Evolutionary conservation across 2,888 invertebrate species (phyloP).

Genomic region (Hymenopus coronatus): DNA sequence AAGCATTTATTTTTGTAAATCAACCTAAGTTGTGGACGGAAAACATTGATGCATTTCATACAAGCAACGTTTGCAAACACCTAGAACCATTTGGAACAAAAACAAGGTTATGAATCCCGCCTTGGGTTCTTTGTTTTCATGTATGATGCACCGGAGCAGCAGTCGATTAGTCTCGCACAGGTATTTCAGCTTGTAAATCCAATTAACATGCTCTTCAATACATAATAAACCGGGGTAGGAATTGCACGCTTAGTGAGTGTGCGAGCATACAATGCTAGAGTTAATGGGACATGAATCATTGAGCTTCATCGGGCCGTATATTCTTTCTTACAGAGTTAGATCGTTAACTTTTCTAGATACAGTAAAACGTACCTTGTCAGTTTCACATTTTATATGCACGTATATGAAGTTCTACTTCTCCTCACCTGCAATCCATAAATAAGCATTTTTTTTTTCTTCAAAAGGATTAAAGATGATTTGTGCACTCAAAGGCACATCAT

Average conservation of each 20-base stretch:
- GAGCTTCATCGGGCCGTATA: neutral
- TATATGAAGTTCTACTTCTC: no score
- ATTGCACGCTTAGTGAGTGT: neutral
- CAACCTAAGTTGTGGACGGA: neutral
- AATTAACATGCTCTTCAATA: neutral
- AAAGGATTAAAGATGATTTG: no score
- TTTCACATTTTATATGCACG: neutral
- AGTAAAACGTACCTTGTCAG: neutral
- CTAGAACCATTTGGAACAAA: neutral
- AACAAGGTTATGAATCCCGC: neutral
- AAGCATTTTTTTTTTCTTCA: no score
- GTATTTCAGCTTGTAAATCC: neutral
- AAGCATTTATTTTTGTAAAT: no score
- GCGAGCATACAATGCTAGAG: neutral
- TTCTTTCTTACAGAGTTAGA: neutral
- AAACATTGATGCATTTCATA: neutral
- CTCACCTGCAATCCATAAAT: no score
- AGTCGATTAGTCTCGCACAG: neutral
- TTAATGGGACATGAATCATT: neutral
- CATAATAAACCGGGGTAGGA: neutral
- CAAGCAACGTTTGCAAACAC: neutral
- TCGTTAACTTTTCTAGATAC: neutral
- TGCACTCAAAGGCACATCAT: no score
- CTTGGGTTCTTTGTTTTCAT: neutral
- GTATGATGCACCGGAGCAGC: neutral